Percentiles rank a stretch among this genome's conserved stretches.
phyloP scores from a whole-genome alignment of 1,140 invertebrate genomes.

The Mya arenaria region DNA sequence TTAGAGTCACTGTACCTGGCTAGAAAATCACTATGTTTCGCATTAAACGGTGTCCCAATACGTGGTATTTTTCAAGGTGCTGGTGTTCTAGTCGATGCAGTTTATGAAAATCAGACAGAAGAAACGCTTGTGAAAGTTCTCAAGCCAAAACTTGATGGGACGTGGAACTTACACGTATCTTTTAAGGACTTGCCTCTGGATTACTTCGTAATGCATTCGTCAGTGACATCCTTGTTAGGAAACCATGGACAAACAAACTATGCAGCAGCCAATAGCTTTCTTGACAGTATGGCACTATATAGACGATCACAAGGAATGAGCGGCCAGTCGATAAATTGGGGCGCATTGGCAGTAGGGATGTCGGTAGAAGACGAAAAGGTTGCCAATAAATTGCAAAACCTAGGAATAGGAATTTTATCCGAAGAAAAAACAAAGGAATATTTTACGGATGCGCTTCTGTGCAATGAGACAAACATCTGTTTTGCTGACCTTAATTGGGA shows the following conservation, averaged over 20 bases:
- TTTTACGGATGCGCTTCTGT: conserved; percentile 45
- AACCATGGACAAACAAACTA: conserved; percentile 66
- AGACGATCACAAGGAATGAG: conserved; percentile 44
- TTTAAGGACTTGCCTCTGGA: conserved; percentile 59
- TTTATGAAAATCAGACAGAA: conserved; percentile 55
- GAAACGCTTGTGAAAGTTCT: conserved; percentile 59
- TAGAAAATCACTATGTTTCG: not conserved
- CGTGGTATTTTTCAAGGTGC: conserved; percentile 70
- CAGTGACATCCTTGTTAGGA: conserved; percentile 60
- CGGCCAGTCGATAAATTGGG: conserved; percentile 66
- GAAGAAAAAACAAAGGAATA: conserved; percentile 51
- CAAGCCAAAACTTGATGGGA: conserved; percentile 67
- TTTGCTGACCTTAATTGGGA: conserved; percentile 56
- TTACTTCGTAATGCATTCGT: conserved; percentile 69
- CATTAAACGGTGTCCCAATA: conserved; percentile 22
- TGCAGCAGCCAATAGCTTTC: conserved; percentile 66
- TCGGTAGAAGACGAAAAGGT: conserved; percentile 23
- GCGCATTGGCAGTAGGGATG: conserved; percentile 59
- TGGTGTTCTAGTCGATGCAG: conserved; percentile 60
- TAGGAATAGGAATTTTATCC: conserved; percentile 51
- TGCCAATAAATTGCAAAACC: conserved; percentile 31
- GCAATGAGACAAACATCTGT: conserved; percentile 49
- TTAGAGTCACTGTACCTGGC: not conserved
- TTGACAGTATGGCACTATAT: conserved; percentile 63
- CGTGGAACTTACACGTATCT: conserved; percentile 68